Evolutionary conservation across 37 sponge, comb jelly and placozoan species (phyloP).

Genomic region (Chondrilla cf. caribensis): DNA sequence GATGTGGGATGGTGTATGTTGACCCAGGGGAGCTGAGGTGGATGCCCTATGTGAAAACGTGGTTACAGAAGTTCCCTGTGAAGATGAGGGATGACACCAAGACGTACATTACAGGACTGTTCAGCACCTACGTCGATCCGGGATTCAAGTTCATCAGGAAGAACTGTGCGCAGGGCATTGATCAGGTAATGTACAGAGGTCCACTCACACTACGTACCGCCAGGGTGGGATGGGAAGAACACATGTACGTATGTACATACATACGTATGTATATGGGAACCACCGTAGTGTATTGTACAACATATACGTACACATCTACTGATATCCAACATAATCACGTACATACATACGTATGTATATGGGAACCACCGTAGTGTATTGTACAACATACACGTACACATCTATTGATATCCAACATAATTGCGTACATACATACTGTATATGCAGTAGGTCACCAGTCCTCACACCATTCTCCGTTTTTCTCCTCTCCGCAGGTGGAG

Average conservation of each 20-base stretch:
- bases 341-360: not conserved
- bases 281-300: too few species aligned
- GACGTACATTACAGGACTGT: conserved; percentile 76
- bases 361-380: not conserved
- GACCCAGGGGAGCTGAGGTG: conserved; percentile 89
- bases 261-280: not conserved
- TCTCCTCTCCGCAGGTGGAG: conserved; percentile 60
- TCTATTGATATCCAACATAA: too few species aligned
- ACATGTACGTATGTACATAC: conserved; percentile 12
- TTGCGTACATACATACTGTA: too few species aligned
- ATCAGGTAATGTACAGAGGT: conserved; percentile 79
- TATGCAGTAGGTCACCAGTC: not conserved
- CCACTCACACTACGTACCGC: too few species aligned
- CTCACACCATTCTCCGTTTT: not conserved
- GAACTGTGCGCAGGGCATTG: conserved; percentile 75
- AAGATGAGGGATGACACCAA: conserved; percentile 76
- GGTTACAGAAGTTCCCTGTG: conserved; percentile 76
- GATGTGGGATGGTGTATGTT: conserved; percentile 99
- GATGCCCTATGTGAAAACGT: conserved; percentile 84
- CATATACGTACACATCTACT: too few species aligned
- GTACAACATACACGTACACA: too few species aligned
- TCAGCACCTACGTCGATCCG: conserved; percentile 79
- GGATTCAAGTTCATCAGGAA: conserved; percentile 89
- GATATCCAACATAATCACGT: too few species aligned
- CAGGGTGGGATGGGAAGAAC: not conserved